phyloP scores from a whole-genome alignment of 2,797 vertebrate genomes.

The Notolepis coatsorum region DNA sequence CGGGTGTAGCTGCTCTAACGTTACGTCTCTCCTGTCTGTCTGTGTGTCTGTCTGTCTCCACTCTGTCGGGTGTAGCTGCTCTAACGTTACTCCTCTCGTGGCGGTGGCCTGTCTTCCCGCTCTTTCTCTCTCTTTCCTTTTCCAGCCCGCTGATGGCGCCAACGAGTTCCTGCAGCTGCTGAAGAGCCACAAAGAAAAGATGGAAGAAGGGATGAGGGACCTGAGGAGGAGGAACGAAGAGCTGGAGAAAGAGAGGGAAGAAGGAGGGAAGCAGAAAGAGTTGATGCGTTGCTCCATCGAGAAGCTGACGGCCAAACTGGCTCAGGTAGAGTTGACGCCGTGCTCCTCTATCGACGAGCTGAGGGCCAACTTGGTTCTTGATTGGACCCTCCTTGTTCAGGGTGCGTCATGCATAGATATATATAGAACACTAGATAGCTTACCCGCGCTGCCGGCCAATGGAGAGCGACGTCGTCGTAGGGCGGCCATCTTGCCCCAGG shows the following conservation, averaged over 20 bases:
- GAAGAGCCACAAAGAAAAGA: conserved; percentile 81
- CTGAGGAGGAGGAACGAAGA: conserved; percentile 78
- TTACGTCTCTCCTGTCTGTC: neutral
- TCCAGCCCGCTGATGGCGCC: conserved; percentile 73
- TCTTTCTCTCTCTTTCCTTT: neutral
- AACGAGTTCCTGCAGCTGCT: conserved; percentile 80
- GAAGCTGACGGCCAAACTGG: conserved; percentile 70
- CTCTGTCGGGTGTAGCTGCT: no score
- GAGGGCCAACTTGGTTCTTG: no score
- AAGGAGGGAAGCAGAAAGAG: conserved; percentile 73
- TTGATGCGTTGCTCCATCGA: conserved; percentile 68
- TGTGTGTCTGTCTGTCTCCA: no score
- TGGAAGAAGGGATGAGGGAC: conserved; percentile 78
- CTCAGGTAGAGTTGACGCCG: conserved; percentile 67
- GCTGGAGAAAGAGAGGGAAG: conserved; percentile 74
- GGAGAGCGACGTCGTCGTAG: no score
- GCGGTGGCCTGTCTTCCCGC: neutral
- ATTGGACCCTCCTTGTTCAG: no score
- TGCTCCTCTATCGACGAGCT: neutral
- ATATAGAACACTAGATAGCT: no score
- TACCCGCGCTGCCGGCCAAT: no score
- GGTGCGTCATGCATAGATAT: no score
- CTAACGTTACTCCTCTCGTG: conserved; percentile 8
- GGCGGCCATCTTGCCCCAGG: no score
- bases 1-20: no score